These are phyloP conservation scores for Ceyx margarethae DNA, from an alignment of 2,113 vertebrate species.

Conservation along the genomic window DNA sequence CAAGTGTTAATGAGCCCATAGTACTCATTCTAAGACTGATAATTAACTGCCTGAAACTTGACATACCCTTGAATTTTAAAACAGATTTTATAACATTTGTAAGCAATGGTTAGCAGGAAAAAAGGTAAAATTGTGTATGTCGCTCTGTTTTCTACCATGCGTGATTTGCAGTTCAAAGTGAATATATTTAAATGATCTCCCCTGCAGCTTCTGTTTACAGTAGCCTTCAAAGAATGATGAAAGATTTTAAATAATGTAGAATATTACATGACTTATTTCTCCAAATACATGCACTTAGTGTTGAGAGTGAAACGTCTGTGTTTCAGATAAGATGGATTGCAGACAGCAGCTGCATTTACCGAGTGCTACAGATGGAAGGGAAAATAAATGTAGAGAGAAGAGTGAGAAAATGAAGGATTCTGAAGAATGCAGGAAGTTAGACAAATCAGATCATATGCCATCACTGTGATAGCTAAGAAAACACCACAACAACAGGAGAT, in stretches of 20 bases:
- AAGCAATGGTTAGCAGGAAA: conserved; percentile 63
- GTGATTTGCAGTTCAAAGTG: conserved; percentile 70
- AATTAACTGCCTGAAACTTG: conserved; percentile 59
- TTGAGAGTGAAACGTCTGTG: conserved; percentile 27
- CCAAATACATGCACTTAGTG: conserved; percentile 14
- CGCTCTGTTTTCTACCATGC: conserved; percentile 57
- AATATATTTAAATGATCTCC: conserved; percentile 66
- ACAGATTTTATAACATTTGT: conserved; percentile 16
- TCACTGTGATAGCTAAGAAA: neutral
- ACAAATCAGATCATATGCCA: neutral
- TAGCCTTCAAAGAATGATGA: conserved; percentile 61
- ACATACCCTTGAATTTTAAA: conserved; percentile 44
- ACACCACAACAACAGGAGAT: neutral
- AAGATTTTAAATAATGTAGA: conserved; percentile 64
- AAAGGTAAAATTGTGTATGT: conserved; percentile 59
- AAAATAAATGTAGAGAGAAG: conserved; percentile 9
- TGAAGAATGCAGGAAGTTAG: neutral
- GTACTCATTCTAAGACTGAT: neutral
- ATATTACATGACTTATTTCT: conserved; percentile 36
- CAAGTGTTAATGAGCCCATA: neutral
- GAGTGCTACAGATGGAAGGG: conserved; percentile 18
- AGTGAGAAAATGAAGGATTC: neutral
- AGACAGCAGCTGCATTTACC: conserved; percentile 46
- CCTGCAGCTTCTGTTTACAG: conserved; percentile 60
- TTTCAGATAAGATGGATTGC: conserved; percentile 44